Evolutionary conservation across 2,113 vertebrate species (phyloP).

Genomic region (Herpailurus yagouaroundi): DNA sequence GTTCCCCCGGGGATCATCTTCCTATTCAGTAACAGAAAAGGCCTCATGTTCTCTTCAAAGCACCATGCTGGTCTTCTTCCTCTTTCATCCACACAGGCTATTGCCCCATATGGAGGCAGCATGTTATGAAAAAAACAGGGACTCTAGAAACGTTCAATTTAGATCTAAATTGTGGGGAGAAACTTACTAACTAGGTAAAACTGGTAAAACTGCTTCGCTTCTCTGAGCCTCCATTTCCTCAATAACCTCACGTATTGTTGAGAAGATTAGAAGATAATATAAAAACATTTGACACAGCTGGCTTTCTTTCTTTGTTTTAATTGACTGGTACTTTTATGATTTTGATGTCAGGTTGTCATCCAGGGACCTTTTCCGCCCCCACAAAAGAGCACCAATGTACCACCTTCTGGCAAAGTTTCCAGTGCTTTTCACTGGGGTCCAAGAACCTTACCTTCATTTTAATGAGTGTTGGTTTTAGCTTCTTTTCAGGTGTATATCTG

Average conservation of each 20-base stretch:
- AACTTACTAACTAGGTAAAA: background rate
- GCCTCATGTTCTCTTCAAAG: background rate
- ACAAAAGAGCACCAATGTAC: background rate
- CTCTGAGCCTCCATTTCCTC: background rate
- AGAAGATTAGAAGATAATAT: background rate
- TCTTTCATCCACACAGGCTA: background rate
- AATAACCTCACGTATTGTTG: background rate
- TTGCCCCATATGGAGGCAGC: background rate
- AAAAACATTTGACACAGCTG: background rate
- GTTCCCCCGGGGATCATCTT: background rate
- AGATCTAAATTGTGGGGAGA: background rate
- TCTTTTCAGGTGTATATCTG: background rate
- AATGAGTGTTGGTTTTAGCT: background rate
- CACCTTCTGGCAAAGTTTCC: background rate
- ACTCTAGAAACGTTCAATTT: background rate
- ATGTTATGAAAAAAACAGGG: background rate
- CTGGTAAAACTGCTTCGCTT: background rate
- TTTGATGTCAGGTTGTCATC: background rate
- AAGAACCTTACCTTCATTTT: conserved; percentile 8
- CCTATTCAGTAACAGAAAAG: background rate
- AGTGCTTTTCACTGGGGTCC: background rate
- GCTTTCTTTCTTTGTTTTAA: conserved; percentile 22
- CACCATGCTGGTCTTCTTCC: background rate
- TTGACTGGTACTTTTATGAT: background rate
- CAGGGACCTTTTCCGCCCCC: background rate